Conservation (phyloP, 2,888 invertebrate species). For the Azorinus chamasolen region DNA sequence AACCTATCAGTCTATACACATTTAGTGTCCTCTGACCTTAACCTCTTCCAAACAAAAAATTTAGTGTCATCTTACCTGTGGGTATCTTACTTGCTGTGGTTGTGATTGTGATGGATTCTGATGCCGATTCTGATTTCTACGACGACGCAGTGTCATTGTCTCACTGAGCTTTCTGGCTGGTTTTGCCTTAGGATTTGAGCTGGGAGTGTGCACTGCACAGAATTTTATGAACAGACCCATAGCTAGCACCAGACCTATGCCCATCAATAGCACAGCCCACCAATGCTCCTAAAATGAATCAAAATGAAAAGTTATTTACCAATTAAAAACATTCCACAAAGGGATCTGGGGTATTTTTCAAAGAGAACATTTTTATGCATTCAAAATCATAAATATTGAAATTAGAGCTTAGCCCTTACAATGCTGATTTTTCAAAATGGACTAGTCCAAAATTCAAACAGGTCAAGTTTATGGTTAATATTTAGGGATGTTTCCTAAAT, state of each 20-base stretch:
- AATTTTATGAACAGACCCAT: constrained; percentile 99
- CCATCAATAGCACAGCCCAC: constrained; percentile 93
- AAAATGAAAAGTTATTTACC: not conserved
- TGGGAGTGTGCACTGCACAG: constrained; percentile 99
- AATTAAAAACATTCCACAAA: too few species aligned
- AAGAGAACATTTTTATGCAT: too few species aligned
- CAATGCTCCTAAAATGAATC: constrained; percentile 80
- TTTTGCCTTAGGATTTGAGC: constrained; percentile 98
- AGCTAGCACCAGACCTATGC: constrained; percentile 95
- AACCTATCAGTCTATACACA: too few species aligned
- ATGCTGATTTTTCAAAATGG: too few species aligned
- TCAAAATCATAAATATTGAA: too few species aligned
- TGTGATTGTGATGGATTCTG: constrained; percentile 35
- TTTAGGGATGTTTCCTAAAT: too few species aligned
- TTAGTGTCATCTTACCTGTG: constrained; percentile 41
- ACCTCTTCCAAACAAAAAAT: too few species aligned
- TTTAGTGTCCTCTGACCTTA: too few species aligned
- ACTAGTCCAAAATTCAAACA: too few species aligned
- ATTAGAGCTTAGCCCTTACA: too few species aligned
- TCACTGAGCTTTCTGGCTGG: constrained; percentile 95
- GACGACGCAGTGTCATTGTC: constrained; percentile 86
- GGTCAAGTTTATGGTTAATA: too few species aligned
- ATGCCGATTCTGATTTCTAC: constrained; percentile 56
- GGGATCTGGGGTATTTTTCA: too few species aligned
- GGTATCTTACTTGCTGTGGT: constrained; percentile 54